Conservation (phyloP, 2,797 vertebrate genomes). For the Bradypodion ventrale region DNA sequence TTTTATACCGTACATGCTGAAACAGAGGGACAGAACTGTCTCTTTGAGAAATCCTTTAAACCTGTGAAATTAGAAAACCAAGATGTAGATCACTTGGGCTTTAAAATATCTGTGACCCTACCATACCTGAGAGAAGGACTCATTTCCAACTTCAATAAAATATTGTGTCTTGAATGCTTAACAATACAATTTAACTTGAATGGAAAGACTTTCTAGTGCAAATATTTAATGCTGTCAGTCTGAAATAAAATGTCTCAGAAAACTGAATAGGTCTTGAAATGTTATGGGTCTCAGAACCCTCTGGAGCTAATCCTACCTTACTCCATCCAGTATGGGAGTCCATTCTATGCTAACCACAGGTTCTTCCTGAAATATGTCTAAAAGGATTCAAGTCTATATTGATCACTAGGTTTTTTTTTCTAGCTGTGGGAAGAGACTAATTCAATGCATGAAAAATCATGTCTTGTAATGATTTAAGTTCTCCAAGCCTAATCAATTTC, state of each 20-base stretch:
- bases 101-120: background rate
- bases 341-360: background rate
- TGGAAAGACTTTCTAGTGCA: background rate
- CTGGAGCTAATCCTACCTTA: background rate
- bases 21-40: no score
- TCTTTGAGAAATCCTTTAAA: background rate
- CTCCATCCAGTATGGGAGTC: background rate
- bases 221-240: background rate
- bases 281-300: background rate
- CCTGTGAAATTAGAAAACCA: background rate
- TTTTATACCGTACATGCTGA: no score
- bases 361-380: background rate
- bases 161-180: background rate
- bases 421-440: background rate
- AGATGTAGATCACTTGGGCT: background rate
- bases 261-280: background rate
- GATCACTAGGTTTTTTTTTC: background rate
- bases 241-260: background rate
- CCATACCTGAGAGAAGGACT: background rate
- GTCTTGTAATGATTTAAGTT: background rate
- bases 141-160: background rate
- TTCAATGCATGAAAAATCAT: background rate
- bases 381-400: background rate
- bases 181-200: background rate
- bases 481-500: background rate